phyloP scores from a whole-genome alignment of 2,888 invertebrate genomes.

The Mythimna loreyi region DNA sequence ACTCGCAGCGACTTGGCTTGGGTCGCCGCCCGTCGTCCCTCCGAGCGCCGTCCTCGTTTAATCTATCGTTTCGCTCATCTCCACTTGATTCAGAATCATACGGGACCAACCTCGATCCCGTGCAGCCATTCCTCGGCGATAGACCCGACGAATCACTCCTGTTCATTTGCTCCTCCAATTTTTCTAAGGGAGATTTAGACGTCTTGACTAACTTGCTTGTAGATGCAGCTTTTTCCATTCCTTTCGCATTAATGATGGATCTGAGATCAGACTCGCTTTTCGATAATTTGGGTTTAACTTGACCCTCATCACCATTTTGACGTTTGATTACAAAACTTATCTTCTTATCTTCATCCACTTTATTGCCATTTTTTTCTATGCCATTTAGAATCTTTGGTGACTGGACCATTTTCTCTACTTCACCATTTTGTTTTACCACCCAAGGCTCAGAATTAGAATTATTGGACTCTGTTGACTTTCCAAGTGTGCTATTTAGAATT shows the following conservation, averaged over 20 bases:
- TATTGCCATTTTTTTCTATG: constrained; percentile 73
- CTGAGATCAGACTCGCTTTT: constrained; percentile 82
- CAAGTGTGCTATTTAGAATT: constrained; percentile 84
- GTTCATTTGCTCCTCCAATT: constrained; percentile 87
- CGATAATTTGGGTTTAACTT: constrained; percentile 73
- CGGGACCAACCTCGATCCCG: constrained; percentile 88
- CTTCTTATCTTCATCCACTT: constrained; percentile 81
- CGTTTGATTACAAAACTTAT: constrained; percentile 81
- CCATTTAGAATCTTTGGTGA: constrained; percentile 79
- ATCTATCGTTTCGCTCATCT: constrained; percentile 76
- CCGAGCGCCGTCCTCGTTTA: constrained; percentile 39
- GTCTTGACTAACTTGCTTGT: constrained; percentile 80
- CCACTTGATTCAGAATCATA: constrained; percentile 91
- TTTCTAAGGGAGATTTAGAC: constrained; percentile 84
- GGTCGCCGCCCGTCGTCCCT: constrained; percentile 71
- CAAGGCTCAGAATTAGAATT: constrained; percentile 82
- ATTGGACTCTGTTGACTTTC: constrained; percentile 76
- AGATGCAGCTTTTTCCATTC: constrained; percentile 75
- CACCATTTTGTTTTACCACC: constrained; percentile 88
- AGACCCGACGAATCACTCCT: constrained; percentile 76
- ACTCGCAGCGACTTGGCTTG: constrained; percentile 80
- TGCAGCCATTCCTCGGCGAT: constrained; percentile 74
- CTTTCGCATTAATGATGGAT: constrained; percentile 67
- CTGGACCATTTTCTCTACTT: constrained; percentile 83
- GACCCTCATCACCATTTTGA: constrained; percentile 76